Evolutionary conservation across 2,888 invertebrate species (phyloP), one percentile per base, ranked within the genome.

Genomic region (Meganola albula): DNA sequence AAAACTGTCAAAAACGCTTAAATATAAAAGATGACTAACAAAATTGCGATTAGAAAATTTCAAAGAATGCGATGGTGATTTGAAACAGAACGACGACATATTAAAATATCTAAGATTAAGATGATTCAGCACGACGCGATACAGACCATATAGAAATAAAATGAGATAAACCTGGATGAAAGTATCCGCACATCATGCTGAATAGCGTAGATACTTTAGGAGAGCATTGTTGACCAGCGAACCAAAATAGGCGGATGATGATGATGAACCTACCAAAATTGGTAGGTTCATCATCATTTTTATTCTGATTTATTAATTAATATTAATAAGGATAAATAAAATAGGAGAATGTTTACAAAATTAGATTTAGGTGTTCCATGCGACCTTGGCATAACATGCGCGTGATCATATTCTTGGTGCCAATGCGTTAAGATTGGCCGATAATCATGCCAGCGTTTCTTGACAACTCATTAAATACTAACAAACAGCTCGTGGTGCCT

Each of bases 391-490:
- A 58, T 48, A 55, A 29, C 53, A 46, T 34, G 38, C 46, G 40
- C 49, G 44, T 51, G 57, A 54, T 51, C 48, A 48, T 37, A 34
- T 39, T 40, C 39, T 38, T 34, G 48, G 40, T 61, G 64, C 64
- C 65, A 63, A 63, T 61, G 52, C 50, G 53, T 51, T 54, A 20
- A 20, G 45, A 54, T 54, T 48, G 49, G 58, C 49, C 35, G 56
- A 53, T 53, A 48, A 50, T 47, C 50, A 58, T n/a, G n/a, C n/a
- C n/a, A n/a, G n/a, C n/a, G n/a, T n/a, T n/a, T n/a, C n/a, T n/a
- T n/a, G n/a, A n/a, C n/a, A n/a, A n/a, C n/a, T 45, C 43, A 60
- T 60, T 53, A 54, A 44, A 48, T n/a, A n/a, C n/a, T n/a, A n/a
- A n/a, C n/a, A n/a, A n/a, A n/a, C n/a, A n/a, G n/a, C n/a, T n/a